Evolutionary conservation across 2,113 vertebrate species (phyloP), one percentile per base, ranked within the genome.

Genomic region (Anthoscopus minutus): DNA sequence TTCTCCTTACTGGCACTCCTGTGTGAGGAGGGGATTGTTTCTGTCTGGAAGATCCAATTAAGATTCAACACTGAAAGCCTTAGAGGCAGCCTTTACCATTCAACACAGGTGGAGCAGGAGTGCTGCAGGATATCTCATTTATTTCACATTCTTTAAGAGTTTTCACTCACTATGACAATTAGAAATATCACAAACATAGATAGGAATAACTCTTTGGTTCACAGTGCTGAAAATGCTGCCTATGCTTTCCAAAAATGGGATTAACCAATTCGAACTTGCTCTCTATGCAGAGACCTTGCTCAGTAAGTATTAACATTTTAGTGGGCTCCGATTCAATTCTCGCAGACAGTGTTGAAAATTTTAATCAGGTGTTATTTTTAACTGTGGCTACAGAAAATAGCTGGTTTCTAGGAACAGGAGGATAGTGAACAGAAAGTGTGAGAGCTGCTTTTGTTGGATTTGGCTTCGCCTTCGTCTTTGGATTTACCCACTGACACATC

Each of bases 31-130:
- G 27, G 50, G 83, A 48, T 76, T 83, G 83, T 92, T 94, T 76
- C 70, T 81, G 61, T 53, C 84, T 82, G 89, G 81, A 80, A 69
- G 89, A 89, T 61, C 86, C 93, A 91, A 92, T 94, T 71, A 94
- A 92, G 37, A 60, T 60, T 56, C 60, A 35, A 12, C 7, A 2
- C 56, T 35, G 37, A 19, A 54, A 58, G 44, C 65, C 35, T 42
- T 19, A 4, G 60, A 73, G 50, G 42, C 90, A 85, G 61, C 70
- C 30, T 84, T 71, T 92, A 27, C 57, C 50, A 18, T 38, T 69
- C 73, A 12, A 0, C 40, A 5, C 19, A 69, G 89, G 53, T 92
- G 70, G 77, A 76, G 86, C 91, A 67, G 30, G 60, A 90, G 42
- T 62, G 33, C 88, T 53, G 33, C 27, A 17, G 44, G 62, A 16